phyloP scores from a whole-genome alignment of 1,140 invertebrate species.

The Anthonomus grandis region DNA sequence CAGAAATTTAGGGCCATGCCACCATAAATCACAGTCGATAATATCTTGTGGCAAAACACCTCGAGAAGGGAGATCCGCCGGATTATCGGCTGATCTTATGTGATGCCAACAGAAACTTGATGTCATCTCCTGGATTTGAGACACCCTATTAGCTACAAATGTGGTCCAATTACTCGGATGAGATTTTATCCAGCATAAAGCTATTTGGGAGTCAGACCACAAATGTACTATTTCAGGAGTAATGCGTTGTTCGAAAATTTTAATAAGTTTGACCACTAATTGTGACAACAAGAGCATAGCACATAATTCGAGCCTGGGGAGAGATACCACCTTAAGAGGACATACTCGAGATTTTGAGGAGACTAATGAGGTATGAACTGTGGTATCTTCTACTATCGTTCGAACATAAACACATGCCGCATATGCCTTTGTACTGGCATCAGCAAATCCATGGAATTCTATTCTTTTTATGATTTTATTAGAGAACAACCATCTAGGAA shows the following conservation, averaged over 20 bases:
- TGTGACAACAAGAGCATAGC: slow-evolving; percentile 22
- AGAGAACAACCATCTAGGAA: slow-evolving; percentile 2
- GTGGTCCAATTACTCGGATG: neutral
- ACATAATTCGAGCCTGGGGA: slow-evolving; percentile 32
- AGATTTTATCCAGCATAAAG: slow-evolving; percentile 6
- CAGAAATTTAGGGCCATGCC: slow-evolving; percentile 13
- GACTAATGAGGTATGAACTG: slow-evolving; percentile 2
- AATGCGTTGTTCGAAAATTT: neutral
- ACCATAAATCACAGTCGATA: slow-evolving; percentile 37
- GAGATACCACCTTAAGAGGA: slow-evolving; percentile 21
- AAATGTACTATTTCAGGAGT: neutral
- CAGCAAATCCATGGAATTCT: slow-evolving; percentile 38
- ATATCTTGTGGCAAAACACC: slow-evolving; percentile 30
- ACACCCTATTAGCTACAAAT: slow-evolving; percentile 17
- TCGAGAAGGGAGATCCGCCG: slow-evolving; percentile 37
- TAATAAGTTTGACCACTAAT: slow-evolving; percentile 3
- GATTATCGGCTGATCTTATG: slow-evolving; percentile 32
- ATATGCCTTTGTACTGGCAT: slow-evolving; percentile 41
- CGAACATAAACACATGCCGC: slow-evolving; percentile 41
- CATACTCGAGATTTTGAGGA: slow-evolving; percentile 24
- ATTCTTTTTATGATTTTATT: neutral
- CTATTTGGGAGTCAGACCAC: slow-evolving; percentile 12
- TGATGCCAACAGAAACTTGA: slow-evolving; percentile 26
- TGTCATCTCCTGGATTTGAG: slow-evolving; percentile 15
- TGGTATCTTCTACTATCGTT: slow-evolving; percentile 7